phyloP scores from a whole-genome alignment of 1,140 invertebrate species.

The Cotesia typhae region DNA sequence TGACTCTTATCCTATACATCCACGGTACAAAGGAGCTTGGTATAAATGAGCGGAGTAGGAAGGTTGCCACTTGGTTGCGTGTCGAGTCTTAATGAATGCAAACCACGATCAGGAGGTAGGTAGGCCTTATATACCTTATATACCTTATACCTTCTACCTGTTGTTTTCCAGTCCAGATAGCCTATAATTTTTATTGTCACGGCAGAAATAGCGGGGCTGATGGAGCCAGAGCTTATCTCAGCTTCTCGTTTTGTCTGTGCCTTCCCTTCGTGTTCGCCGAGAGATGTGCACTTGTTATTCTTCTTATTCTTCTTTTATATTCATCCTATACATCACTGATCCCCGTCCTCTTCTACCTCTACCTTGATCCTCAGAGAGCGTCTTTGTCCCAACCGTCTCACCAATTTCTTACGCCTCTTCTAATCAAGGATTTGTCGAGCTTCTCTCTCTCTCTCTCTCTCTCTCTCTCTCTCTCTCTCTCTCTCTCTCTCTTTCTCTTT shows the following conservation, averaged over 20 bases:
- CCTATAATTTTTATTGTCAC: conserved; percentile 75
- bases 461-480: no score
- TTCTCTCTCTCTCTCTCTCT: no score
- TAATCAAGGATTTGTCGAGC: not conserved
- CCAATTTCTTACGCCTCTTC: not conserved
- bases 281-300: conserved; percentile 3
- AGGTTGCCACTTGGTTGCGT: conserved; percentile 65
- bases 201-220: conserved; percentile 68
- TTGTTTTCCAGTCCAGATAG: conserved; percentile 73
- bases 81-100: conserved; percentile 72
- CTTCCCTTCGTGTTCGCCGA: conserved; percentile 39
- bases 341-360: not conserved
- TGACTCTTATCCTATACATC: no score
- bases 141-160: conserved; percentile 60
- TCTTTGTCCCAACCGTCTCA: not conserved
- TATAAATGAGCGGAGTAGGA: conserved; percentile 1
- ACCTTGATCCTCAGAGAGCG: not conserved
- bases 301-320: conserved; percentile 7
- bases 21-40: no score
- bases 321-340: not conserved
- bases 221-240: conserved; percentile 64
- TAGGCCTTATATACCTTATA: conserved; percentile 42
- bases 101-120: conserved; percentile 68
- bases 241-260: conserved; percentile 57
- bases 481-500: no score